These are phyloP conservation scores for Coelopa pilipes DNA, from an alignment of 2,888 invertebrate genomes.

Conservation along the genomic window DNA sequence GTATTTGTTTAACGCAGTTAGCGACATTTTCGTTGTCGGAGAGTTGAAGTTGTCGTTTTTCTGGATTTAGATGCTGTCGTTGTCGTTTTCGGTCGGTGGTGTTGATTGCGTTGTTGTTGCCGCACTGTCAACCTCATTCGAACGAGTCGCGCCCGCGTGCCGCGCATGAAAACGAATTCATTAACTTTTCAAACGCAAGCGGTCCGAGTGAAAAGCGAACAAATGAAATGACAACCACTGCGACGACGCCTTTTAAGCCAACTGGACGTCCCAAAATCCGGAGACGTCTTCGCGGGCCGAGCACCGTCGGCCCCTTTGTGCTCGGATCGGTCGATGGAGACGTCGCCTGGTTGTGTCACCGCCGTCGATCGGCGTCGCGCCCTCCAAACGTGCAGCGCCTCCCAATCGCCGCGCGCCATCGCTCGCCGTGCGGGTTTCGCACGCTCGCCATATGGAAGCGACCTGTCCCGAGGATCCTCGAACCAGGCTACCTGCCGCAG, in stretches of 20 bases:
- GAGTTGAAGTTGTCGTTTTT: background rate
- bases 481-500: too few species aligned
- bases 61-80: background rate
- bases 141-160: constrained; percentile 33
- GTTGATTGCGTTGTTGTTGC: constrained; percentile 10
- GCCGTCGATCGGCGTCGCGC: too few species aligned
- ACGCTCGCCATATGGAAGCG: too few species aligned
- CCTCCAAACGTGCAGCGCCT: too few species aligned
- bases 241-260: background rate
- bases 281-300: too few species aligned
- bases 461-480: too few species aligned
- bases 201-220: background rate
- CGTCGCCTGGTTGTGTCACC: too few species aligned
- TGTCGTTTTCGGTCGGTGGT: background rate
- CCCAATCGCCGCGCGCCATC: too few species aligned
- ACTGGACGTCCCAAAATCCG: background rate
- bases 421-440: too few species aligned
- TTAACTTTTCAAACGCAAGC: constrained; percentile 7
- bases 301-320: too few species aligned
- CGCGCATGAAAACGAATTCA: constrained; percentile 21
- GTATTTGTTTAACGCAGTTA: constrained; percentile 12
- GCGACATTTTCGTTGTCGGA: background rate
- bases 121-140: constrained; percentile 34
- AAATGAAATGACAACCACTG: background rate
- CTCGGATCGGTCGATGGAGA: too few species aligned